Evolutionary conservation across 2,888 invertebrate genomes (phyloP), one percentile per base, ranked within the genome.

Genomic region (Eugnorisma glareosa): DNA sequence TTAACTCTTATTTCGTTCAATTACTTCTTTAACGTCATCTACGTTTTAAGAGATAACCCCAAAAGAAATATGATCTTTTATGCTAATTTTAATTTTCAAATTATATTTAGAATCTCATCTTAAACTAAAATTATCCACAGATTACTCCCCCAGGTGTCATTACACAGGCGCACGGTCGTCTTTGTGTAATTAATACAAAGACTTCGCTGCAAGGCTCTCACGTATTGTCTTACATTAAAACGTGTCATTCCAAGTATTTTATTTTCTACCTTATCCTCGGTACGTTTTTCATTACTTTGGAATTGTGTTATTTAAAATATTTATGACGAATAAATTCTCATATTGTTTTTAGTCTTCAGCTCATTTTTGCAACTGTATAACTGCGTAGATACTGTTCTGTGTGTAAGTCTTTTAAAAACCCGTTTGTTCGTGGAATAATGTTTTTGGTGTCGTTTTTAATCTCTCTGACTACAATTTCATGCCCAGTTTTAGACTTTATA

Each of bases 181-280:
- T 88, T 85, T 84, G 79, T 79, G 81, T 82, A 81, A 82, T 85
- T 84, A 89, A 85, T 74, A 86, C 78, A 84, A 80, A 83, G 81
- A 75, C 70, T 75, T 84, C 64, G 82, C 82, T 84, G 84, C 81
- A 82, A 80, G 82, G 75, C 68, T 45, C 82, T 85, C 90, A 87
- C 88, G 88, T 87, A 83, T 89, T 87, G 83, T 85, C 84, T 89
- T 87, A 89, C 89, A 89, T 91, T 91, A 91, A 86, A 87, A 84
- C 85, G 84, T 89, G 89, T 88, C 67, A 73, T 79, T 68, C 48
- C 54, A 71, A 79, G 80, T 63, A 76, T 81, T 85, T 43, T 54
- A 81, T 75, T 57, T 76, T 71, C 40, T 40, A 18, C 45, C 18
- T 8, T 35, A 24, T 57, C 54, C 45, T 77, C 43, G 18, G 48